Base-by-base conservation (phyloP, 2,888 invertebrate species). In the Keiferia lycopersicella region DNA sequence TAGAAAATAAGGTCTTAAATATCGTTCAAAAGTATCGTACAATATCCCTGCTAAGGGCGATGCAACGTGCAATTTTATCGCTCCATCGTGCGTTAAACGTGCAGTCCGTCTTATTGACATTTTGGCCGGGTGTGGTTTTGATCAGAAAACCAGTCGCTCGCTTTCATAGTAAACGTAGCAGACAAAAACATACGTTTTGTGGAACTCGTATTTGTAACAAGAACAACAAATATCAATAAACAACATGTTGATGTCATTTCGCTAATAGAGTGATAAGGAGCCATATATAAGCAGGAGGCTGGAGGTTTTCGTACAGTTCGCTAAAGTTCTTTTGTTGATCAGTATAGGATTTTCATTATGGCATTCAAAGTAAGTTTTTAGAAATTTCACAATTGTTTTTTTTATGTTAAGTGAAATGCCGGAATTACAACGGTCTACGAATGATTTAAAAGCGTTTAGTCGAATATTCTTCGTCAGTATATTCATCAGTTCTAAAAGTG, bases 331-430 rank as follows among this genome's bases (percentile, higher is more conserved):
- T 20, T 11, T 7, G 12, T 16, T 20, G 20, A 20, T 18, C 10
- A 50, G 16, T 50, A 48, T 48, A 7, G 16, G n/a, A 48, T n/a
- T 20, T 11, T 20, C 3, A 50, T 20, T 50, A 50, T 50, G 50
- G 50, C 50, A n/a, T 50, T 50, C 50, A 50, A 8, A 50, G 50
- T 50, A 50, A 50, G 50, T 50, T 18, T 50, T 20, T 20, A 50
- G n/a, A 41, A 41, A 14, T 41, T 41, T 14, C 14, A 41, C 1
- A 26, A 26, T 4, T 34, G 34, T 34, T 4, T 34, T 34, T 34
- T 4, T 34, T 34, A 34, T 34, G 30, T 30, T 30, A 30, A 30
- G 30, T 30, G 2, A 6, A 30, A 6, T 4, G 6, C 30, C 3
- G 6, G 30, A 30, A 4, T 30, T 30, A 6, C 6, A 30, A 30